Evolutionary conservation across 2,888 invertebrate genomes (phyloP).

Genomic region (Thymelicus lineola): DNA sequence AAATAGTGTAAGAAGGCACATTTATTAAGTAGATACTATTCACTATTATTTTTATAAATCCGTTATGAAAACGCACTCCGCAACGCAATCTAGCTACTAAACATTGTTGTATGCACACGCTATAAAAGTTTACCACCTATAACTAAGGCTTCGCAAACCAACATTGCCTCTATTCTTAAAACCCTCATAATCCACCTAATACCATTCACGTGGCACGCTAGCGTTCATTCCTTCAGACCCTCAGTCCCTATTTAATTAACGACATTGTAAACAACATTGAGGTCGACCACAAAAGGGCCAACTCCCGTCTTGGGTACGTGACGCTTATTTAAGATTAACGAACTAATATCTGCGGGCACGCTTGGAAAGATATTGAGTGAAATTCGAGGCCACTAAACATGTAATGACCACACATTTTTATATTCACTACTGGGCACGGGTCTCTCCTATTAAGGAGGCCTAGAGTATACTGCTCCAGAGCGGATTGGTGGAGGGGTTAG

Average conservation of each 20-base stretch:
- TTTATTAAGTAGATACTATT: too few species aligned
- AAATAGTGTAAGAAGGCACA: too few species aligned
- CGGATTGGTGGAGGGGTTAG: too few species aligned
- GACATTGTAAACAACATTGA: conserved; percentile 72
- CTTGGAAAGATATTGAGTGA: conserved; percentile 17
- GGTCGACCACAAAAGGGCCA: conserved; percentile 58
- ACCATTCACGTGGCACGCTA: conserved; percentile 27
- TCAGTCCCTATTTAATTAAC: conserved; percentile 65
- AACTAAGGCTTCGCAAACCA: conserved; percentile 13
- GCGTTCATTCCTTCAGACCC: conserved; percentile 38
- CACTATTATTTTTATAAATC: too few species aligned
- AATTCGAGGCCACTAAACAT: conserved; percentile 1
- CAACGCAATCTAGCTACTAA: too few species aligned
- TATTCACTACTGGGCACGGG: too few species aligned
- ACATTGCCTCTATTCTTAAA: conserved; percentile 34
- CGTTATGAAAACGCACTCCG: too few species aligned
- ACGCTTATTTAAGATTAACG: conserved; percentile 36
- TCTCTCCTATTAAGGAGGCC: too few species aligned
- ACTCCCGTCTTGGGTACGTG: conserved; percentile 35
- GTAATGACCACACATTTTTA: neutral
- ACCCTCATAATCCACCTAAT: conserved; percentile 35
- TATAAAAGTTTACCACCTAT: conserved; percentile 1
- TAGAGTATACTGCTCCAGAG: too few species aligned
- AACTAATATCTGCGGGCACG: conserved; percentile 33
- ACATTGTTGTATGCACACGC: neutral